phyloP scores from a whole-genome alignment of 2,888 invertebrate genomes.

The Branchellion lobata region DNA sequence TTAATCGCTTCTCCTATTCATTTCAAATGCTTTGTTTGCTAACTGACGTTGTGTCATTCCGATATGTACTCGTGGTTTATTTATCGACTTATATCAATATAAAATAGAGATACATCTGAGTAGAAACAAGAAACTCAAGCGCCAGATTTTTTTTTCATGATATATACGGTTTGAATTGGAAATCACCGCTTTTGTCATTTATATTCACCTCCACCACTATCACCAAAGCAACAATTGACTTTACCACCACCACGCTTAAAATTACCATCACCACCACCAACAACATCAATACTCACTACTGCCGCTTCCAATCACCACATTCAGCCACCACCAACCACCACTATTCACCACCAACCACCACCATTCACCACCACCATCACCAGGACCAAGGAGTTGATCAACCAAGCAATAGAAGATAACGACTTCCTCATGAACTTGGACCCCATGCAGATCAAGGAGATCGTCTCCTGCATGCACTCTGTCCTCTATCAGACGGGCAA shows the following conservation, averaged over 20 bases:
- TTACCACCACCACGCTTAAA: too few relatives aligned
- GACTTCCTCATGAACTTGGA: slow-evolving; percentile 98
- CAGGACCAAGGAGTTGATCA: slow-evolving; percentile 89
- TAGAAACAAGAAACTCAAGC: too few relatives aligned
- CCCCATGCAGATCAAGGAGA: slow-evolving; percentile 80
- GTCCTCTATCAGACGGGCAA: slow-evolving; percentile 75
- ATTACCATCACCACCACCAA: too few relatives aligned
- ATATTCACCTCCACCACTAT: not conserved
- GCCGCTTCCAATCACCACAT: not conserved
- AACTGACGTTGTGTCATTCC: too few relatives aligned
- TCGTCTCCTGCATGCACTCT: slow-evolving; percentile 98
- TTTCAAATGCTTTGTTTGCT: too few relatives aligned
- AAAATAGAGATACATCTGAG: too few relatives aligned
- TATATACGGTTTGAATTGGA: too few relatives aligned
- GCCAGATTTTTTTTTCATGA: too few relatives aligned
- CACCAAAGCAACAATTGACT: not conserved
- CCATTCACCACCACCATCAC: not conserved
- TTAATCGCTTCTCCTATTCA: not conserved
- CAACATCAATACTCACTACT: not conserved
- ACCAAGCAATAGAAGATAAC: slow-evolving; percentile 85
- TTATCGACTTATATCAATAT: too few relatives aligned
- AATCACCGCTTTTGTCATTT: not conserved
- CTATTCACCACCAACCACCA: too few relatives aligned
- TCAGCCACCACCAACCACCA: too few relatives aligned
- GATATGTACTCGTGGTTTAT: too few relatives aligned